phyloP scores from a whole-genome alignment of 2,888 invertebrate species.

The Noctua pronuba region DNA sequence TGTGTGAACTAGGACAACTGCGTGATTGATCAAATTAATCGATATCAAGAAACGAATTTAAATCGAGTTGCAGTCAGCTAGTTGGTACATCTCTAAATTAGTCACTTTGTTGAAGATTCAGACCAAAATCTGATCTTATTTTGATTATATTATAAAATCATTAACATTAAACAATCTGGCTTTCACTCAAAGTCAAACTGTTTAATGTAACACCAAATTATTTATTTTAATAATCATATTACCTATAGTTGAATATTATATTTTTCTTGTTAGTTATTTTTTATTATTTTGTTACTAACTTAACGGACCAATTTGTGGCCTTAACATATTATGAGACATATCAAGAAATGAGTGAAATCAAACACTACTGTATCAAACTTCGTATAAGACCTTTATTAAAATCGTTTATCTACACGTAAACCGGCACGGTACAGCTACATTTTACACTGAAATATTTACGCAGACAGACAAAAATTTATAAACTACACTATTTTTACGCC shows the following conservation, averaged over 20 bases:
- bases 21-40: slow-evolving; percentile 33
- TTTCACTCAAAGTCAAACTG: slow-evolving; percentile 30
- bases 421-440: slow-evolving; percentile 70
- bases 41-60: slow-evolving; percentile 3
- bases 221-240: slow-evolving; percentile 63
- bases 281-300: slow-evolving; percentile 67
- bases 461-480: slow-evolving; percentile 67
- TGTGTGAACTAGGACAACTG: slow-evolving; percentile 32
- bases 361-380: slow-evolving; percentile 71
- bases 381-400: slow-evolving; percentile 77
- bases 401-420: slow-evolving; percentile 73
- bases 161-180: slow-evolving; percentile 26
- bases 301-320: slow-evolving; percentile 72
- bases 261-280: slow-evolving; percentile 64
- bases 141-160: slow-evolving; percentile 41
- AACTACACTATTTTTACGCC: slow-evolving; percentile 78
- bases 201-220: slow-evolving; percentile 36
- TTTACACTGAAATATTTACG: slow-evolving; percentile 72
- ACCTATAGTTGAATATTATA: slow-evolving; percentile 59
- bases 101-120: slow-evolving; percentile 53
- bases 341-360: slow-evolving; percentile 68
- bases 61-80: slow-evolving; percentile 28
- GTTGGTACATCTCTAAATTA: slow-evolving; percentile 61
- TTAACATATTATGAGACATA: slow-evolving; percentile 70
- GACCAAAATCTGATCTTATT: slow-evolving; percentile 40